Evolutionary conservation across 64 coral and sea anemone species (phyloP).

Genomic region (Porites australiensis): DNA sequence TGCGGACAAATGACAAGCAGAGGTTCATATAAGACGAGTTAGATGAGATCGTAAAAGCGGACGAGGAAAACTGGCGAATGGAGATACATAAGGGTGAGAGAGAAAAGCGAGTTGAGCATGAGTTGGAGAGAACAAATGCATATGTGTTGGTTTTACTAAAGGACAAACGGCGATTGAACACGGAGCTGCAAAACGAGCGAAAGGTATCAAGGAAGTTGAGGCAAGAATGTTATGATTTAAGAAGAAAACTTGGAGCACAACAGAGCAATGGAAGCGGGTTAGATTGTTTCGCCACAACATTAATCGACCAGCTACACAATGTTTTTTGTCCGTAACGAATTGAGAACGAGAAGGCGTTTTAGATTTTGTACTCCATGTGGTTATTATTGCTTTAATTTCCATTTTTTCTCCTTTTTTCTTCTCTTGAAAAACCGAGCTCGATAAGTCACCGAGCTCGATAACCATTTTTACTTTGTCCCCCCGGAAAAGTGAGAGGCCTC

Average conservation of each 20-base stretch:
- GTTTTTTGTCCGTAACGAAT: no score
- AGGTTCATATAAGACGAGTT: background rate
- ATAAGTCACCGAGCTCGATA: no score
- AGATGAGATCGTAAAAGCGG: background rate
- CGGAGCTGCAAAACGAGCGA: conserved; percentile 21
- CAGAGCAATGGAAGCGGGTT: background rate
- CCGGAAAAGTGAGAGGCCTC: no score
- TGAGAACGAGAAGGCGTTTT: no score
- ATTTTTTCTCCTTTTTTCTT: no score
- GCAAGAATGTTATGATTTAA: conserved; percentile 56
- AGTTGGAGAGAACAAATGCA: conserved; percentile 31
- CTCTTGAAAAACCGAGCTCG: no score
- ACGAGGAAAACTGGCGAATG: background rate
- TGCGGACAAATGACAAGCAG: background rate
- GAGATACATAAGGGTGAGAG: conserved; percentile 18
- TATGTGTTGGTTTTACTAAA: conserved; percentile 15
- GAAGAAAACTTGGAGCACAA: conserved; percentile 5
- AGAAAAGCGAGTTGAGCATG: conserved; percentile 1
- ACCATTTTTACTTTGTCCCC: no score
- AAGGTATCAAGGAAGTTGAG: conserved; percentile 57
- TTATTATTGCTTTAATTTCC: no score
- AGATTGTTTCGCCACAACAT: background rate
- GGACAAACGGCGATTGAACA: conserved; percentile 41
- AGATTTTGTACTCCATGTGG: no score
- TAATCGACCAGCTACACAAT: no score